phyloP scores from a whole-genome alignment of 2,888 invertebrate species.

The Nomada ferruginata region DNA sequence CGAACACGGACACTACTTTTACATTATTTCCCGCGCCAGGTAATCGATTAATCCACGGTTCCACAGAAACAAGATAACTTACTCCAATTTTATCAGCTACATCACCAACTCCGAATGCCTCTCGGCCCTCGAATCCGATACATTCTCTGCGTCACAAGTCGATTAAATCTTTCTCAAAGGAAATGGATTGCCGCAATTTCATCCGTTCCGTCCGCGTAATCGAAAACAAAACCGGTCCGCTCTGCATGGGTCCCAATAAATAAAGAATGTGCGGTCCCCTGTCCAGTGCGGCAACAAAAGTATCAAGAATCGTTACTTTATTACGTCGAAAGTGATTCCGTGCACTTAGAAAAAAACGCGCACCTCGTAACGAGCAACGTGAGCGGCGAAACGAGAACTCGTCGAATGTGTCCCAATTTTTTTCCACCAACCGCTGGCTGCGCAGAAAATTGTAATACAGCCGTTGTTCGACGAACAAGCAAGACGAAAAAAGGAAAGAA shows the following conservation, averaged over 20 bases:
- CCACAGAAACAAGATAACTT: neutral
- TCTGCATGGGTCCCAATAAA: conserved; percentile 29
- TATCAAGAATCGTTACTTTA: conserved; percentile 40
- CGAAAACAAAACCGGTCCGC: conserved; percentile 29
- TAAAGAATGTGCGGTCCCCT: conserved; percentile 10
- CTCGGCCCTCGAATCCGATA: neutral
- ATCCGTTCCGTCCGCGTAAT: conserved; percentile 18
- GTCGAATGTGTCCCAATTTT: conserved; percentile 2
- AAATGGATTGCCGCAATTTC: conserved; percentile 24
- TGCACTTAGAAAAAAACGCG: conserved; percentile 14
- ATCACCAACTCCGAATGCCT: neutral
- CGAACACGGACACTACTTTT: too few relatives aligned
- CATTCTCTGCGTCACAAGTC: neutral
- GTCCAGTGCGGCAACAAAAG: conserved; percentile 28
- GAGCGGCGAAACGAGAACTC: neutral
- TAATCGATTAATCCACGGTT: neutral
- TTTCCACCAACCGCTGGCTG: neutral
- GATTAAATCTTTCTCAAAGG: conserved; percentile 6
- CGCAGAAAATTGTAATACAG: neutral
- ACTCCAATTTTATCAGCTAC: neutral
- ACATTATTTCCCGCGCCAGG: neutral
- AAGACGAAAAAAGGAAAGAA: too few relatives aligned
- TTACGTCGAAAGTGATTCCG: conserved; percentile 37
- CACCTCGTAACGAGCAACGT: conserved; percentile 15
- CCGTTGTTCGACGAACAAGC: neutral